phyloP scores from a whole-genome alignment of 1,140 invertebrate genomes.

The Rhagoletis pomonella region DNA sequence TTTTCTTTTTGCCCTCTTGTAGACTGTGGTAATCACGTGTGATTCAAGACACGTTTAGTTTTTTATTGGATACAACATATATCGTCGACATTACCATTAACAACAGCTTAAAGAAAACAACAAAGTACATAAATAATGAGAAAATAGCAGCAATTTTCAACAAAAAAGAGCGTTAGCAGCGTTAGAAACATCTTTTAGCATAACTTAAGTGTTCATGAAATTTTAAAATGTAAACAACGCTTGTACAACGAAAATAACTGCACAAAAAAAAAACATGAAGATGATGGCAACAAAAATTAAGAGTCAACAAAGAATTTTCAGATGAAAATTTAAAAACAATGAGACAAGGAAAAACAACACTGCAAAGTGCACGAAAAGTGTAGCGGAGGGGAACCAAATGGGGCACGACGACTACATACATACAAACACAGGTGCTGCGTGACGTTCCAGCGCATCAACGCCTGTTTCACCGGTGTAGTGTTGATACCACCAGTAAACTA shows the following conservation, averaged over 20 bases:
- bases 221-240: slow-evolving; percentile 20
- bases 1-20: background rate
- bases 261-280: background rate
- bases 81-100: background rate
- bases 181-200: slow-evolving; percentile 40
- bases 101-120: slow-evolving; percentile 29
- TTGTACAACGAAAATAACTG: background rate
- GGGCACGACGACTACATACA: background rate
- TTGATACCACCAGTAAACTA: too few species aligned
- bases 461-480: too few species aligned
- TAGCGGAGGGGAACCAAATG: background rate
- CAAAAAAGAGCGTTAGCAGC: background rate
- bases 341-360: background rate
- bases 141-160: background rate
- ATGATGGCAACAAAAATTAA: background rate
- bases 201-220: slow-evolving; percentile 30
- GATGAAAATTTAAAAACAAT: slow-evolving; percentile 12
- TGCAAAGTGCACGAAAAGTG: background rate
- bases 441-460: too few species aligned
- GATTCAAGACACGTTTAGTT: slow-evolving; percentile 30
- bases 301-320: background rate
- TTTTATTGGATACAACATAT: background rate
- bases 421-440: too few species aligned
- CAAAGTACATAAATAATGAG: background rate
- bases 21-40: background rate